Evolutionary conservation across 37 sponge, comb jelly and placozoan genomes (phyloP).

Genomic region (Beroe ovata): DNA sequence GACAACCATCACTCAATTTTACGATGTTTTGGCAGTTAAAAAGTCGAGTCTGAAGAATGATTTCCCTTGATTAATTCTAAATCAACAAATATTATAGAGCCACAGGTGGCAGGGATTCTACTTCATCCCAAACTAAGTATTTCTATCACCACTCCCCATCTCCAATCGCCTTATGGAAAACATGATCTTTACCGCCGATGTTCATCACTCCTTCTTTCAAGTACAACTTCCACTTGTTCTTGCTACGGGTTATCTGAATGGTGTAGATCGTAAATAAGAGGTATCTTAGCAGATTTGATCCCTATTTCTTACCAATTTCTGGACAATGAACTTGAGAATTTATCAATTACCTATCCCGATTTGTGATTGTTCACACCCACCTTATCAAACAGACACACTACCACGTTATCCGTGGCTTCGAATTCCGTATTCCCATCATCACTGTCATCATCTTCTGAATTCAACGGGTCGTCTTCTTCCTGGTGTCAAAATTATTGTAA

Average conservation of each 20-base stretch:
- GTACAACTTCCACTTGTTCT: slow-evolving; percentile 89
- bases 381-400: slow-evolving; percentile 97
- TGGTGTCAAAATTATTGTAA: not conserved
- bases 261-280: too few species aligned
- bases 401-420: slow-evolving; percentile 84
- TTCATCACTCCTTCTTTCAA: slow-evolving; percentile 97
- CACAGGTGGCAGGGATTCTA: too few species aligned
- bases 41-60: too few species aligned
- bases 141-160: slow-evolving; percentile 98
- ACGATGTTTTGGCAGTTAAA: too few species aligned
- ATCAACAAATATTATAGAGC: too few species aligned
- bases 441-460: slow-evolving; percentile 71
- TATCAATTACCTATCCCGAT: not conserved
- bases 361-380: too few species aligned
- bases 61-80: too few species aligned
- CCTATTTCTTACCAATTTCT: not conserved
- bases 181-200: slow-evolving; percentile 82
- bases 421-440: slow-evolving; percentile 69
- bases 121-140: too few species aligned
- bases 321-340: not conserved
- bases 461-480: slow-evolving; percentile 73
- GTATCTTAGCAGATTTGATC: not conserved
- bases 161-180: slow-evolving; percentile 87
- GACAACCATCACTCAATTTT: too few species aligned
- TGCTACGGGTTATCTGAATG: slow-evolving; percentile 69